These are phyloP conservation scores for Pandemis corylana DNA, from an alignment of 2,888 invertebrate species.

Conservation along the genomic window DNA sequence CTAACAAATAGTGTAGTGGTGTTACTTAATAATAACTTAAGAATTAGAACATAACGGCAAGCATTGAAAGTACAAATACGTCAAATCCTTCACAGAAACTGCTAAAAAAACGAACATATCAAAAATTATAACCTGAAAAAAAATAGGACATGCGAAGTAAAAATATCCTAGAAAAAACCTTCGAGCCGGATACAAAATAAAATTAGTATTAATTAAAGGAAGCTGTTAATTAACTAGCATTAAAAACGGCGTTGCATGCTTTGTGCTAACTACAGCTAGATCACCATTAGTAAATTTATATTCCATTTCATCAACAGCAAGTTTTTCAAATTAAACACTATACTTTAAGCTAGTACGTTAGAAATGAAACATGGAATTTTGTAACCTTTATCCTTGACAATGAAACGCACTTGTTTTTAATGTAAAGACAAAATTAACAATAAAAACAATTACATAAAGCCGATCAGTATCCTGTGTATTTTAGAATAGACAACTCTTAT, in stretches of 20 bases:
- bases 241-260: slow-evolving; percentile 16
- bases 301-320: not conserved
- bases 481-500: no score
- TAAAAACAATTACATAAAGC: no score
- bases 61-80: not conserved
- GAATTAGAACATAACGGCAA: not conserved
- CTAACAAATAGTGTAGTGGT: not conserved
- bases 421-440: no score
- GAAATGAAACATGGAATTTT: no score
- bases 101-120: slow-evolving; percentile 1
- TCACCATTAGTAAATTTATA: not conserved
- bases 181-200: slow-evolving; percentile 45
- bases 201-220: not conserved
- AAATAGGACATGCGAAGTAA: slow-evolving; percentile 38
- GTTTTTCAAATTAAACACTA: not conserved
- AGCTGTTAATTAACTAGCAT: slow-evolving; percentile 40
- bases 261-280: slow-evolving; percentile 11
- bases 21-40: not conserved
- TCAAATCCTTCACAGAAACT: not conserved
- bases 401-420: no score
- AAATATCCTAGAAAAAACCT: slow-evolving; percentile 36
- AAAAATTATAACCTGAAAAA: slow-evolving; percentile 29
- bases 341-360: no score
- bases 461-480: no score
- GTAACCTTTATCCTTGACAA: not conserved